Evolutionary conservation across 2,797 vertebrate species (phyloP), one percentile per base, ranked within the genome.

Genomic region (Pachyuromys duprasi): DNA sequence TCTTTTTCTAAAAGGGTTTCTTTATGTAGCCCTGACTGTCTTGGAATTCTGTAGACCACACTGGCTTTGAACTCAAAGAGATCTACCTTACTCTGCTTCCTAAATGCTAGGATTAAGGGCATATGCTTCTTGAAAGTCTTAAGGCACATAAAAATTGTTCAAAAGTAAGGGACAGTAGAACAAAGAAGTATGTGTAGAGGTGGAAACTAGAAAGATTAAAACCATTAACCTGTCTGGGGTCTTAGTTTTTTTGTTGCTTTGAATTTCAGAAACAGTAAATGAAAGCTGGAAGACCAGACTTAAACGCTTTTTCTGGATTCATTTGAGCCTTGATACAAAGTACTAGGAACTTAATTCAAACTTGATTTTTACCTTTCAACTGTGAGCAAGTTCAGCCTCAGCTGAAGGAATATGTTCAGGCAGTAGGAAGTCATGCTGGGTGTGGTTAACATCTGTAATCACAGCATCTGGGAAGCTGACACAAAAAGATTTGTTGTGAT

Each of bases 271-370:
- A 93, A 53, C 33, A 31, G 5, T 42, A 75, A 74, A 2, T 31
- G 74, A 55, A 18, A 69, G 8, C 4, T 70, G 14, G 13, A 60
- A 80, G 70, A 60, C 20, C 28, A 86, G 45, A 67, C 62, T 28
- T 72, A n/a, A 74, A 42, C 49, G 22, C 15, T 93, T 92, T 84
- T 82, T 28, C 87, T 84, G 57, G 69, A 65, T 91, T 96, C 67
- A 86, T 90, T 65, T 94, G 53, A 86, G 65, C 65, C 28, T 69
- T 86, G 17, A 18, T 24, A 93, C 79, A 94, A 92, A 84, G 18
- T 57, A 49, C 45, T 49, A 49, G 45, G 45, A 9, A 49, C 45
- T 49, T 49, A 49, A 49, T 49, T 49, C 49, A 49, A 49, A 49
- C 55, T 5, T 65, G 53, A 72, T n/a, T 70, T 72, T 69, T 70